phyloP scores from a whole-genome alignment of 2,888 invertebrate genomes.

The Drosophila paranaensis region DNA sequence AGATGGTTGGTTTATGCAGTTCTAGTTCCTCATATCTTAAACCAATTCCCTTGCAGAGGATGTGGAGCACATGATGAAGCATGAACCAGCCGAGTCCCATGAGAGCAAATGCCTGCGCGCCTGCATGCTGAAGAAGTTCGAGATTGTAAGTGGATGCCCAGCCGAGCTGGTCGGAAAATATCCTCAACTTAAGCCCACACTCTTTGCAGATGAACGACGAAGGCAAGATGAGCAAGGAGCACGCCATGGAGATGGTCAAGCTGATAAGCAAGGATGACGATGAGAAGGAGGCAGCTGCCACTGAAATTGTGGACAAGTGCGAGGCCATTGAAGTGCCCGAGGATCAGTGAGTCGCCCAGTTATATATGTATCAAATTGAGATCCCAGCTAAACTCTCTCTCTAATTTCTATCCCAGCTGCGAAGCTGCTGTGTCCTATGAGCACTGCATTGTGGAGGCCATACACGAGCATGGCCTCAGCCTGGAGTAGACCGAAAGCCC shows the following conservation, averaged over 20 bases:
- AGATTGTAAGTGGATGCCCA: constrained; percentile 70
- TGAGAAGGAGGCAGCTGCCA: constrained; percentile 58
- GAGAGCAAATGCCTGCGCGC: constrained; percentile 83
- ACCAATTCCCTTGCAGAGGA: constrained; percentile 68
- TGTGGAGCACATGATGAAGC: constrained; percentile 73
- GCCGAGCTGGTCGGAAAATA: neutral
- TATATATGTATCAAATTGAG: too few species aligned
- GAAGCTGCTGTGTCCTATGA: constrained; percentile 79
- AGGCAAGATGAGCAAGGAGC: constrained; percentile 77
- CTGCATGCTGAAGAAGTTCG: constrained; percentile 82
- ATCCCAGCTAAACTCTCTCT: neutral
- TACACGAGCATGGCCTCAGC: constrained; percentile 69
- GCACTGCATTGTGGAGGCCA: constrained; percentile 66
- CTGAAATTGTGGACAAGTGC: constrained; percentile 68
- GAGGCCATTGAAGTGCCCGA: constrained; percentile 71
- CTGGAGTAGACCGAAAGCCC: constrained; percentile 30
- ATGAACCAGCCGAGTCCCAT: constrained; percentile 62
- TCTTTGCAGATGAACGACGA: constrained; percentile 72
- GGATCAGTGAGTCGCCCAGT: constrained; percentile 76
- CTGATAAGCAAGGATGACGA: constrained; percentile 65
- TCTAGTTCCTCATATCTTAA: neutral
- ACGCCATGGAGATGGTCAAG: constrained; percentile 65
- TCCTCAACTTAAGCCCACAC: neutral
- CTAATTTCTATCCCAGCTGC: constrained; percentile 51
- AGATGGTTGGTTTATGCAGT: constrained; percentile 69